Evolutionary conservation across 2,888 invertebrate species (phyloP).

Genomic region (Lepetodrilus schrolli): DNA sequence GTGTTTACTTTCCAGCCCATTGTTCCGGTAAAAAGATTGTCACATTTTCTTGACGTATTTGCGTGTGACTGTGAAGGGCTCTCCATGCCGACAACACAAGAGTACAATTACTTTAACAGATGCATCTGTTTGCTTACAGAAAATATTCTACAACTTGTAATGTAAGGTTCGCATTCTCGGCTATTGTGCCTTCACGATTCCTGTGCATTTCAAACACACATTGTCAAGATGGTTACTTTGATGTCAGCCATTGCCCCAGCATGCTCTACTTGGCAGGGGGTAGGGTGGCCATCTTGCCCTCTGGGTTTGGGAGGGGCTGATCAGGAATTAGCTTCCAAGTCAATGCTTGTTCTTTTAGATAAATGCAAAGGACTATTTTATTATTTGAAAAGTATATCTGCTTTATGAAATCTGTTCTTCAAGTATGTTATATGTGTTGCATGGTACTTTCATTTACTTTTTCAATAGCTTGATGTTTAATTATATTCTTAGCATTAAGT

Average conservation of each 20-base stretch:
- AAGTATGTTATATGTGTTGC: too few relatives aligned
- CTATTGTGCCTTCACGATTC: slow-evolving; percentile 1
- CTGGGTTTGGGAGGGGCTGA: too few relatives aligned
- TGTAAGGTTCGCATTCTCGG: slow-evolving; percentile 16
- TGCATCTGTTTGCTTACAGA: slow-evolving; percentile 20
- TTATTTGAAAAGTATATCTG: too few relatives aligned
- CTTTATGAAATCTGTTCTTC: too few relatives aligned
- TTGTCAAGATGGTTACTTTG: not conserved
- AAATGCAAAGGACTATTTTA: too few relatives aligned
- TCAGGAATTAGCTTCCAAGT: too few relatives aligned
- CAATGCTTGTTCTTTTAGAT: too few relatives aligned
- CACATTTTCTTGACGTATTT: not conserved
- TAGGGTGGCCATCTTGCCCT: not conserved
- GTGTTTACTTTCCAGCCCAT: slow-evolving; percentile 5
- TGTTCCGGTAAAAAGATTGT: not conserved
- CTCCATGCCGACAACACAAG: not conserved
- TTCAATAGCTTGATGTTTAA: too few relatives aligned
- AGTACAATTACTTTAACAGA: not conserved
- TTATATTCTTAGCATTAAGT: too few relatives aligned
- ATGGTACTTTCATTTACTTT: too few relatives aligned
- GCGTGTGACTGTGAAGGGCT: not conserved
- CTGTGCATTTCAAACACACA: not conserved
- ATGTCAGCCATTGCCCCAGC: not conserved
- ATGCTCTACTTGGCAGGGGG: not conserved
- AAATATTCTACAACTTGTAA: not conserved